Conservation (phyloP, 2,888 invertebrate species). For the Clitarchus hookeri region DNA sequence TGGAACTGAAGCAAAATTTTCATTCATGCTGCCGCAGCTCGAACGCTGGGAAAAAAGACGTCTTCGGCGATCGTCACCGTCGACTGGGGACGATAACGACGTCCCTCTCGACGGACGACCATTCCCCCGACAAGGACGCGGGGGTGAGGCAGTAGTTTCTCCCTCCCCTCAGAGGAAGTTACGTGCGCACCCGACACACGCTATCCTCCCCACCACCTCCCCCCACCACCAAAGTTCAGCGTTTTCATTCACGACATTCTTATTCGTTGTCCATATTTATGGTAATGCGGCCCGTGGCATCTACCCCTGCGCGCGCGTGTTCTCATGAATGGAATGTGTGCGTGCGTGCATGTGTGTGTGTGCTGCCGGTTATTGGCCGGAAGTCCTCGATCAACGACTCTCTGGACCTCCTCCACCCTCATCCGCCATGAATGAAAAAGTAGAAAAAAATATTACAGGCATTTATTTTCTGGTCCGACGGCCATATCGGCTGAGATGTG, state of each 20-base stretch:
- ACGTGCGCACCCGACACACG: not conserved
- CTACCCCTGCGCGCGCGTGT: not conserved
- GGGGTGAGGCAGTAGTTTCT: not conserved
- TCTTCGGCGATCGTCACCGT: not conserved
- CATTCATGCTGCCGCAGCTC: not conserved
- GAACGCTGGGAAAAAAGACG: not conserved
- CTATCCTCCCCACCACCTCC: not conserved
- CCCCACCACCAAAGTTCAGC: not conserved
- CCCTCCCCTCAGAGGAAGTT: not conserved
- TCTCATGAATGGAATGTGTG: not conserved
- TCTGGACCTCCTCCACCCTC: not conserved
- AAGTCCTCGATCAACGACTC: slow-evolving; percentile 9
- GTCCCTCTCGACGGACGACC: not conserved
- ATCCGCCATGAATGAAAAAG: too few species aligned
- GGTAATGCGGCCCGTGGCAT: not conserved
- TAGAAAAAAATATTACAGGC: too few species aligned
- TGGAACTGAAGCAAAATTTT: not conserved
- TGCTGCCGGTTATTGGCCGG: not conserved
- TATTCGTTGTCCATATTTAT: not conserved
- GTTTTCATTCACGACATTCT: not conserved
- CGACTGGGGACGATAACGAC: not conserved
- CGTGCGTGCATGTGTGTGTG: not conserved
- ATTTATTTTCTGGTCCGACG: too few species aligned
- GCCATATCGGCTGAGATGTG: too few species aligned
- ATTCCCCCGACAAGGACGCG: not conserved